Evolutionary conservation across 2,797 vertebrate genomes (phyloP).

Genomic region (Limnodromus scolopaceus): DNA sequence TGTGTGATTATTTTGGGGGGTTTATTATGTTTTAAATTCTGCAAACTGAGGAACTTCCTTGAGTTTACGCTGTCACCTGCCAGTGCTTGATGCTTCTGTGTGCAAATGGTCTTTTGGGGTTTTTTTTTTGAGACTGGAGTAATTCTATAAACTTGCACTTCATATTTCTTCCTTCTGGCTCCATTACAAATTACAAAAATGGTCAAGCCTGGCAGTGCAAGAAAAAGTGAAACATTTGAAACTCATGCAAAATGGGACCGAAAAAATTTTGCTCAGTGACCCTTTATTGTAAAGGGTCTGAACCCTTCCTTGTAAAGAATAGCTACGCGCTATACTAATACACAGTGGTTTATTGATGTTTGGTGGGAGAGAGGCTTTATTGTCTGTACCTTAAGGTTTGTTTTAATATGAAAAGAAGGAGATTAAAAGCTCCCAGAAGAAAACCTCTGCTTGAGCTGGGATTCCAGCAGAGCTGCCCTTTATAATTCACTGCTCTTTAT

Average conservation of each 20-base stretch:
- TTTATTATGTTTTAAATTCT: neutral
- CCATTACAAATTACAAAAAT: neutral
- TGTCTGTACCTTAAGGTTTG: neutral
- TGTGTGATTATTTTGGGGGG: neutral
- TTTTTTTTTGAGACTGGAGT: no score
- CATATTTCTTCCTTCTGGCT: neutral
- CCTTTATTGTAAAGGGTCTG: no score
- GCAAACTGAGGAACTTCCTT: neutral
- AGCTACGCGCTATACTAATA: neutral
- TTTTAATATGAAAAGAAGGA: neutral
- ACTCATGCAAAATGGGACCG: neutral
- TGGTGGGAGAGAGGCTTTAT: neutral
- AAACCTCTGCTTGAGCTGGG: neutral
- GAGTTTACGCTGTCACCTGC: neutral
- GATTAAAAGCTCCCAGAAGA: neutral
- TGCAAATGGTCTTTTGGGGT: neutral
- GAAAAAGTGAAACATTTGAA: neutral
- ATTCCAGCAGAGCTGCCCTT: neutral
- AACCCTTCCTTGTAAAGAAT: neutral
- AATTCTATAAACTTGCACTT: neutral
- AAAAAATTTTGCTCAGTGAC: neutral
- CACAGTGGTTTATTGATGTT: neutral
- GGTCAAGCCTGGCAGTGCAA: neutral
- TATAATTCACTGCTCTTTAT: neutral
- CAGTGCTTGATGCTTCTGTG: neutral